Conservation (phyloP, 1,140 invertebrate species). For the Drosophila lacertosa region DNA sequence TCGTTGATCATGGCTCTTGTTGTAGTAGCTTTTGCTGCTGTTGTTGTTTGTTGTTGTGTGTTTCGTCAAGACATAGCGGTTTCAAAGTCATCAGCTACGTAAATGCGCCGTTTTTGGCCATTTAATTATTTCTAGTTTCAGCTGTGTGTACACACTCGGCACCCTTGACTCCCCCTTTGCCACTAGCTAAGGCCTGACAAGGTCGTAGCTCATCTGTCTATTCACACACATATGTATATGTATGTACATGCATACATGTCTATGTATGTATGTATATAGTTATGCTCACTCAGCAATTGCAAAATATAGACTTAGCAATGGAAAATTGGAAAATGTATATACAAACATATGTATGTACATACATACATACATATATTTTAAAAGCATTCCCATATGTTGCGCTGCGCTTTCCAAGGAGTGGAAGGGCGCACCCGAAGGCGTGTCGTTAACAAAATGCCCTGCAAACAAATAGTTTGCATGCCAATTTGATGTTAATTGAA, state of each 20-base stretch:
- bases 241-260: constrained; percentile 6
- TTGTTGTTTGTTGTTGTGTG: constrained; percentile 27
- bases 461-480: constrained; percentile 6
- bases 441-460: not conserved
- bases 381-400: not conserved
- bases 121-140: constrained; percentile 75
- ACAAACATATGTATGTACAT: constrained; percentile 16
- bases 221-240: not conserved
- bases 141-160: constrained; percentile 23
- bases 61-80: constrained; percentile 53
- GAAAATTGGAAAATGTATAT: constrained; percentile 2
- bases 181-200: constrained; percentile 16
- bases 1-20: constrained; percentile 71
- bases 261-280: constrained; percentile 7
- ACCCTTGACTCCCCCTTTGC: constrained; percentile 7
- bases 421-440: not conserved
- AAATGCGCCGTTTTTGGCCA: constrained; percentile 63
- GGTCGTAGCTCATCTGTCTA: constrained; percentile 27
- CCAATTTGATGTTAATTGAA: constrained; percentile 12
- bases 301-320: not conserved
- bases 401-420: not conserved
- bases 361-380: constrained; percentile 10
- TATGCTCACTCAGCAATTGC: not conserved
- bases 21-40: constrained; percentile 27
- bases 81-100: constrained; percentile 68